These are phyloP conservation scores for Falco punctatus DNA, from an alignment of 2,113 vertebrate genomes.

Conservation along the genomic window DNA sequence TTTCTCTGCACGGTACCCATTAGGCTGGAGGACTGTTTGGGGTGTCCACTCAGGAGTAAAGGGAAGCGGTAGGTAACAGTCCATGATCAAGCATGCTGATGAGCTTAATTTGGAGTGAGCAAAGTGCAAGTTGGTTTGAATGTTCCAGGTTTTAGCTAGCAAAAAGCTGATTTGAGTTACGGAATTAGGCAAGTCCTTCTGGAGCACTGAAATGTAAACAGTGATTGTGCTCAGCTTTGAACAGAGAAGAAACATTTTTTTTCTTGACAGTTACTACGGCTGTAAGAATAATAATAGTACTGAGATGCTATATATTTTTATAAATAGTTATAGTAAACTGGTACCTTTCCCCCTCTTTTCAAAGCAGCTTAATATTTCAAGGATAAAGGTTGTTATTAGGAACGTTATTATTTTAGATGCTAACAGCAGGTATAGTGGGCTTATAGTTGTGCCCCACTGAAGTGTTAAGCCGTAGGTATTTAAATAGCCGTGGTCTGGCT, in stretches of 20 bases:
- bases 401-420: background rate
- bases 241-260: background rate
- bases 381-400: background rate
- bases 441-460: background rate
- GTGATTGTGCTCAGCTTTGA: background rate
- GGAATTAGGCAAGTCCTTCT: background rate
- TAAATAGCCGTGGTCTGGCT: background rate
- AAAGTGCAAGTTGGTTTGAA: background rate
- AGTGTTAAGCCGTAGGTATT: background rate
- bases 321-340: background rate
- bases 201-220: background rate
- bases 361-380: background rate
- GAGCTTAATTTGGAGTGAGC: background rate
- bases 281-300: background rate
- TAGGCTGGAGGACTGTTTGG: background rate
- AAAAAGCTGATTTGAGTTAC: background rate
- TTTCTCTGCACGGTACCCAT: background rate
- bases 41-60: background rate
- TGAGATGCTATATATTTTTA: background rate
- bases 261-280: background rate
- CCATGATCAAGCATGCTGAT: background rate
- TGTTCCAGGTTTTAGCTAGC: background rate
- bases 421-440: background rate
- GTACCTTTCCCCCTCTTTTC: background rate
- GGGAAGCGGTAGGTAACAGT: background rate